Evolutionary conservation across 2,113 vertebrate species (phyloP), one percentile per base, ranked within the genome.

Genomic region (Sigmodon hispidus): DNA sequence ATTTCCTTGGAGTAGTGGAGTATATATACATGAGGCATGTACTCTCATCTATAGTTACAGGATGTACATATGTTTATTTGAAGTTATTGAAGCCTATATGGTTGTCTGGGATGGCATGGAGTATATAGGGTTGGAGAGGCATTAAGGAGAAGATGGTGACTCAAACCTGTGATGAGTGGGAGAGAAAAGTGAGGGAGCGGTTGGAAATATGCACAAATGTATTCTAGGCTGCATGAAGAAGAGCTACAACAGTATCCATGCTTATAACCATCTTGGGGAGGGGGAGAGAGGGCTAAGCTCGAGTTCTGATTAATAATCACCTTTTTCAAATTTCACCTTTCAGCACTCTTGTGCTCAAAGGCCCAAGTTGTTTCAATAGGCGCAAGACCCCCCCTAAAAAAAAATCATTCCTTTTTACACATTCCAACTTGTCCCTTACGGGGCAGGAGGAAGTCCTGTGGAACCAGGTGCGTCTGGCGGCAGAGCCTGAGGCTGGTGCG

Each of bases 281-380:
- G 79, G 87, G 80, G 63, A 21, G 21, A 87, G 85, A 2, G 63
- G 59, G 87, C 31, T 40, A 55, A 16, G 73, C 95, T 75, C 34
- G n/a, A 63, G 15, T 77, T 94, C 84, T 97, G 93, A 96, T 94
- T 80, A 92, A 93, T 87, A 52, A 86, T 55, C 59, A 81, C 81
- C 93, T 90, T 52, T 94, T 95, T 92, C 50, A 75, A 76, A 89
- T 87, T 90, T 89, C 29, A 72, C 40, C 93, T 97, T 94, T 88
- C 77, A 81, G 83, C 45, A 72, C 52, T 69, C 85, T 61, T n/a
- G 26, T 21, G 45, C 94, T 67, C 90, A 92, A 93, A 87, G 87
- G 43, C 87, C 88, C 43, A 91, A 72, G n/a, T 73, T 90, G 70
- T 94, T 91, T 80, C 80, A 11, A 83, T 5, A 88, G 87, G 94